Percentiles rank a stretch among this genome's conserved stretches.
phyloP scores from a whole-genome alignment of 2,113 vertebrate genomes.

The Pantherophis guttatus region DNA sequence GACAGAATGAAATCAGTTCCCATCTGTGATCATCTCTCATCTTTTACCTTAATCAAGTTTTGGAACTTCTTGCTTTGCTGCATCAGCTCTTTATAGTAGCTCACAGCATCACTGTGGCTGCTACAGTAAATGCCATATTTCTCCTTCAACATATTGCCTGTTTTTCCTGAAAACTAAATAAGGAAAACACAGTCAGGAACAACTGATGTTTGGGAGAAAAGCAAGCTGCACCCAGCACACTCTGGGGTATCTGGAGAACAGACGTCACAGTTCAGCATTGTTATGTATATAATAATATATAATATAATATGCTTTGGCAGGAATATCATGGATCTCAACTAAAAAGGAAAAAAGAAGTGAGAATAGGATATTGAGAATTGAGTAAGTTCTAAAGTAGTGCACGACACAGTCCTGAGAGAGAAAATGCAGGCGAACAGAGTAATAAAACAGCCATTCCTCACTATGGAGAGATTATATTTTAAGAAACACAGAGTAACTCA shows the following conservation, averaged over 20 bases:
- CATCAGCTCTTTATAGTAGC: constrained; percentile 87
- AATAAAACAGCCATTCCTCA: background rate
- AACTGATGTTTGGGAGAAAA: background rate
- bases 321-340: background rate
- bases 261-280: background rate
- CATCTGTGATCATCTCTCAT: accelerated
- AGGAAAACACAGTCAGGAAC: background rate
- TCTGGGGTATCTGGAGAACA: background rate
- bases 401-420: background rate
- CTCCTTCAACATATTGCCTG: constrained; percentile 87
- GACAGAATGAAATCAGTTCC: background rate
- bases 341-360: background rate
- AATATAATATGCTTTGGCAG: no score
- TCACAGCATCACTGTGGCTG: constrained; percentile 85
- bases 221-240: no score
- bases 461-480: background rate
- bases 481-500: background rate
- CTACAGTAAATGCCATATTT: constrained; percentile 88
- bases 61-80: constrained; percentile 96
- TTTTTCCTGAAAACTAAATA: constrained; percentile 89
- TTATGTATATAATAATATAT: background rate
- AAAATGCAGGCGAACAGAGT: background rate
- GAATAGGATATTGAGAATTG: background rate
- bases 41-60: constrained; percentile 85
- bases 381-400: background rate